Conservation (phyloP, 2,888 invertebrate genomes). For the Perdita meconis region DNA sequence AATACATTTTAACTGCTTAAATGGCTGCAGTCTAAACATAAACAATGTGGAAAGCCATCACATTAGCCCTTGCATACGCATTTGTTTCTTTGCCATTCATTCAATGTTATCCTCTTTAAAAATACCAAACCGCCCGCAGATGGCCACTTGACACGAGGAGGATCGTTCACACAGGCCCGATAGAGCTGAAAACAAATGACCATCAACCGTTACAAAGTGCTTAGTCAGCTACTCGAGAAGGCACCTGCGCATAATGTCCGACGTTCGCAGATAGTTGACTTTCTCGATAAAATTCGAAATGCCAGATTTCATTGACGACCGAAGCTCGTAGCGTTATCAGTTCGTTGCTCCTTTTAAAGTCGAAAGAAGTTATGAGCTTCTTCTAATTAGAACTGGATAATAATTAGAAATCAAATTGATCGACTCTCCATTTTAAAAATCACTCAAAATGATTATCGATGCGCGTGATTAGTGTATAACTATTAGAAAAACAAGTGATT, state of each 20-base stretch:
- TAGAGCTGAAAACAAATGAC: constrained; percentile 73
- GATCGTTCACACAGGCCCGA: constrained; percentile 63
- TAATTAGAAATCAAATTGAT: no score
- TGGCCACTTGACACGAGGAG: constrained; percentile 53
- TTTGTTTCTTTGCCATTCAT: background rate
- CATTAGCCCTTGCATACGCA: background rate
- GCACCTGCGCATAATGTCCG: constrained; percentile 76
- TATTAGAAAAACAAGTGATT: no score
- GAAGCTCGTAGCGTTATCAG: constrained; percentile 25
- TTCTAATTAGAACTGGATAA: no score
- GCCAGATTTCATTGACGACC: constrained; percentile 60
- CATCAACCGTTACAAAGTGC: constrained; percentile 73
- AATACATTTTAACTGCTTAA: no score
- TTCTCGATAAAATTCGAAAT: constrained; percentile 63
- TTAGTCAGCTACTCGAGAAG: constrained; percentile 77
- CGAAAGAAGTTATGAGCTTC: constrained; percentile 10
- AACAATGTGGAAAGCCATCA: no score
- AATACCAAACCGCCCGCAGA: constrained; percentile 39
- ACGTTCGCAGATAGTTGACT: constrained; percentile 49
- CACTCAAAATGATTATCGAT: no score
- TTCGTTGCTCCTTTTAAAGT: constrained; percentile 17
- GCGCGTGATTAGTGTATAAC: no score
- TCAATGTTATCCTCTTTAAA: background rate
- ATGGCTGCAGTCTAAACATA: no score
- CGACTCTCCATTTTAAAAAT: no score